Base-by-base conservation (phyloP, 2,888 invertebrate genomes). In the Tribolium freemani region DNA sequence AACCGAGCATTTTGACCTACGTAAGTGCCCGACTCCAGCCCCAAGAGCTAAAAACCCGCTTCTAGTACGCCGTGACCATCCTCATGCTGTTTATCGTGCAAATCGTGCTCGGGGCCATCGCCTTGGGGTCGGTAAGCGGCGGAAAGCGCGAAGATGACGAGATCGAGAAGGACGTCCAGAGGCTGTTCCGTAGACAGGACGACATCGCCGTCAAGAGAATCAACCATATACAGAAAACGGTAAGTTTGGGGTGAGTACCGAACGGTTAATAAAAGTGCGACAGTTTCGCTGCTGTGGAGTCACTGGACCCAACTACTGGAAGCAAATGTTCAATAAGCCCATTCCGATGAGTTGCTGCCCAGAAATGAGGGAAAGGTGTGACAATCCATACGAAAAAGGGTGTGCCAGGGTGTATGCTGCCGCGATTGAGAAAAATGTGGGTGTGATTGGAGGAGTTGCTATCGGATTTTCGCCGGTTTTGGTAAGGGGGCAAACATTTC, bases 251-350 rank as follows among this genome's bases (percentile, higher is more conserved):
- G 16, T 16, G 16, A 9, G 11, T 21, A 53, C 5, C 10, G 9
- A 51, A 50, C n/a, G 10, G 9, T 16, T 26, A 38, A 30, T 60
- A 51, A 30, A 30, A 3, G n/a, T 69, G 63, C 9, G 11, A 3
- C 26, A 73, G 73, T 71, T 71, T 20, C 46, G 58, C 8, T 73
- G 73, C 46, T 73, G 73, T 45, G 73, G 73, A n/a, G 66, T 63
- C 10, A 51, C 53, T 31, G 71, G 73, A 3, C 73, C 73, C 16
- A 11, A 38, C n/a, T 73, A 60, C 61, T 73, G 73, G 73, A 54
- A 58, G 3, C 44, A 45, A 8, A 53, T 46, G 51, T 57, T 61
- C 9, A 57, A 66, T 10, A 73, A 70, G 31, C 60, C 53, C 3
- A 11, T 50, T 5, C 73, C 73, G 6, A 31, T 56, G 1, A 73